Base-by-base conservation (phyloP, 2,113 vertebrate species). In the Vanacampus margaritifer region DNA sequence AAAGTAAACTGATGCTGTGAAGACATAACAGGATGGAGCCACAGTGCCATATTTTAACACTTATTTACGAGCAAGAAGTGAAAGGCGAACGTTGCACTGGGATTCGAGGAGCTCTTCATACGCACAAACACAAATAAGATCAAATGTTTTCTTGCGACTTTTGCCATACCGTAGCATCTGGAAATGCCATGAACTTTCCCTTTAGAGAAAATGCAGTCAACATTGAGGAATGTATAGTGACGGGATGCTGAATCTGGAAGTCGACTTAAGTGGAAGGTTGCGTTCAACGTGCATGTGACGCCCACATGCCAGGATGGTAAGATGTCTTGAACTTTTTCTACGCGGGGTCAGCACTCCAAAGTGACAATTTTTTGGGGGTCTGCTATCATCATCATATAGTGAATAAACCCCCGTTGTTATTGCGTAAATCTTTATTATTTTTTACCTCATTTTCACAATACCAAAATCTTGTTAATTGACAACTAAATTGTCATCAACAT, bases 171-270 rank as follows among this genome's bases (percentile, higher is more conserved):
- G 28, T 32, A 64, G 41, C 83, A 84, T 87, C 89, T 90, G 89
- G 84, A 86, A 89, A 87, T 84, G 75, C 65, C 67, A 86, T 89
- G 69, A 71, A 84, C 62, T 62, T 82, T 68, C 71, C 60, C 69
- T 56, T 58, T 69, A 64, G 75, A 87, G 79, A 82, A 83, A 58
- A 75, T 82, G 73, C 72, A 79, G 78, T 72, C 68, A 77, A 61
- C 63, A 48, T 81, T 70, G 67, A 85, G 71, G 74, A 85, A 84
- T 83, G 85, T 87, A 87, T 74, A 80, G 77, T 70, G 61, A 57
- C 68, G 62, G 11, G 39, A 68, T 32, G 69, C 68, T n/a, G 45
- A 5, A 66, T 70, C 81, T 88, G 85, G 78, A 82, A 84, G 54
- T 57, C 54, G 28, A 57, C 26, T 57, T 57, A 57, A 57, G 24